phyloP scores from a whole-genome alignment of 2,888 invertebrate genomes.

The Leptopilina syphax region DNA sequence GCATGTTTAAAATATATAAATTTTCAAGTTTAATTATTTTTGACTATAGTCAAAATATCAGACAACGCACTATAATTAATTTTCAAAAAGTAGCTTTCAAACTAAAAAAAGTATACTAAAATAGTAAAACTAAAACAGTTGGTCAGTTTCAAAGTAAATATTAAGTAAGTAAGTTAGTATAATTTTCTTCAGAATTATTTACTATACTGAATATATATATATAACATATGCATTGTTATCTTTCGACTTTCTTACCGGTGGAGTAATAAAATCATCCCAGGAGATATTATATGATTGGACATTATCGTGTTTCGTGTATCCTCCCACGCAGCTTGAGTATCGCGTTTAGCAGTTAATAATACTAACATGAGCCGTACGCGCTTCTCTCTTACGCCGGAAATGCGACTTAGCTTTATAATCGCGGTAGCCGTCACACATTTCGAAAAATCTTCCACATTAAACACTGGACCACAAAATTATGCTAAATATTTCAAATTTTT shows the following conservation, averaged over 20 bases:
- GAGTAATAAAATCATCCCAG: neutral
- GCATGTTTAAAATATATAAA: too few relatives aligned
- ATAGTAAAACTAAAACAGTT: too few relatives aligned
- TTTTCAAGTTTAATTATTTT: too few relatives aligned
- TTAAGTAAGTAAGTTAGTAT: too few relatives aligned
- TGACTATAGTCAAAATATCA: too few relatives aligned
- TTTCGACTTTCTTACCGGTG: neutral
- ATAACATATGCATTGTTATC: neutral
- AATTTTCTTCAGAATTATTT: too few relatives aligned
- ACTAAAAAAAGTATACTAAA: too few relatives aligned
- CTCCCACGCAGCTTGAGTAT: conserved; percentile 30
- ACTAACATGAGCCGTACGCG: conserved; percentile 12
- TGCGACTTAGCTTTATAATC: conserved; percentile 18
- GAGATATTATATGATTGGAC: conserved; percentile 22
- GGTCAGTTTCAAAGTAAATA: too few relatives aligned
- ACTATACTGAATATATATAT: too few relatives aligned
- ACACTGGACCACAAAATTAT: neutral
- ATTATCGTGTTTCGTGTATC: conserved; percentile 32
- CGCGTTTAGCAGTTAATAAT: conserved; percentile 36
- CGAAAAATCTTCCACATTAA: neutral
- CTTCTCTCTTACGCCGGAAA: conserved; percentile 35
- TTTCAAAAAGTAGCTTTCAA: too few relatives aligned
- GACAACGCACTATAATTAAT: too few relatives aligned
- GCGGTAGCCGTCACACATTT: conserved; percentile 1
- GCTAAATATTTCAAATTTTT: neutral